phyloP scores from a whole-genome alignment of 2,113 vertebrate genomes.

The Bungarus multicinctus region DNA sequence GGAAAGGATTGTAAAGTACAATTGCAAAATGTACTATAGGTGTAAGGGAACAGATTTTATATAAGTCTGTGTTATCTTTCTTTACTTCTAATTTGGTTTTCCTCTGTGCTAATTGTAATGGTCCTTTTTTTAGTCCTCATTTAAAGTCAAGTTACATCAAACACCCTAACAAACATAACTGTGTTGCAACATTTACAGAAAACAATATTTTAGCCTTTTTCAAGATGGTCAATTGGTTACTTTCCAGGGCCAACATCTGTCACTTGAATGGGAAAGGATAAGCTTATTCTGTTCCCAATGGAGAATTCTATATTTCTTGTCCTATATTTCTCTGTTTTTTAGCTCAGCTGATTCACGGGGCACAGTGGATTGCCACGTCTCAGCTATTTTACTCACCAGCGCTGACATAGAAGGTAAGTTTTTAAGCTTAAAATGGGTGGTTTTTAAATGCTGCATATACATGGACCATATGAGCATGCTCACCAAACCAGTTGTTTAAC shows the following conservation, averaged over 20 bases:
- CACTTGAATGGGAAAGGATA: neutral
- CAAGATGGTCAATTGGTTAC: neutral
- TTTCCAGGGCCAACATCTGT: neutral
- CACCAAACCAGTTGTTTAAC: no score
- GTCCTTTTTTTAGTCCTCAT: neutral
- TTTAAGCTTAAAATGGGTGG: no score
- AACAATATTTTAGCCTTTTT: neutral
- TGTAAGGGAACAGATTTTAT: constrained; percentile 24
- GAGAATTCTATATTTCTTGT: neutral
- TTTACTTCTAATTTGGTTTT: neutral
- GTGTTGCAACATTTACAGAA: neutral
- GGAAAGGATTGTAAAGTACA: constrained; percentile 53
- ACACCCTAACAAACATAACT: neutral
- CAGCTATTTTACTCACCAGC: no score
- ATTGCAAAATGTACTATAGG: constrained; percentile 27
- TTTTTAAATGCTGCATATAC: no score
- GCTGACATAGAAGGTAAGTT: no score
- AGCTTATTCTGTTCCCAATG: neutral
- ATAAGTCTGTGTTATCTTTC: neutral
- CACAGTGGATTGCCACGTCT: no score
- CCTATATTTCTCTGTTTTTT: no score
- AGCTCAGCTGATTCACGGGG: no score
- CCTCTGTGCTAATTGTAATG: neutral
- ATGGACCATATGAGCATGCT: no score
- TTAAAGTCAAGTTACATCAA: neutral